Conservation (phyloP, 2,888 invertebrate genomes). For the Agrochola lychnidis region DNA sequence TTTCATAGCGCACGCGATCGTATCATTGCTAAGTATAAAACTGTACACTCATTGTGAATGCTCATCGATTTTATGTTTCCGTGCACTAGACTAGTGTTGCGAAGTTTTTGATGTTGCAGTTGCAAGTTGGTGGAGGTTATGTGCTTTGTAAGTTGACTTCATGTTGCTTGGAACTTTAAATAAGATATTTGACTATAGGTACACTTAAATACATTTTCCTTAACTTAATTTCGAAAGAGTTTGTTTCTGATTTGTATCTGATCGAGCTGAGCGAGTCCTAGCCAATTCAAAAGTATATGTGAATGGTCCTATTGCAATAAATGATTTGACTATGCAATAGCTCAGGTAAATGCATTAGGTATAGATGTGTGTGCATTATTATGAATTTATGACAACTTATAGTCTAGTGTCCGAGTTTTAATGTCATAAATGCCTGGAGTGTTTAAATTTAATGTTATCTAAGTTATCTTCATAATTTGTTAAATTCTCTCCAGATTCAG, state of each 20-base stretch:
- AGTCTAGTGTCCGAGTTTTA: not conserved
- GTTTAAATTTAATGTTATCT: not conserved
- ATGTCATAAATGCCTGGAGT: too few species aligned
- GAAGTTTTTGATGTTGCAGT: constrained; percentile 13
- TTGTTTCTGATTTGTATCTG: not conserved
- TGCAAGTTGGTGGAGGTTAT: not conserved
- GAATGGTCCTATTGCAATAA: not conserved
- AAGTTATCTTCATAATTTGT: not conserved
- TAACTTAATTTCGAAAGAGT: not conserved
- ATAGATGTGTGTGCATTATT: not conserved
- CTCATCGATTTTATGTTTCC: constrained; percentile 60
- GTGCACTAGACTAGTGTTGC: constrained; percentile 20
- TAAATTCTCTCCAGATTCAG: not conserved
- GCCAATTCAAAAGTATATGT: not conserved
- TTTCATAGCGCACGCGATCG: constrained; percentile 70
- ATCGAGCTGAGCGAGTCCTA: not conserved
- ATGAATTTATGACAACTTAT: not conserved
- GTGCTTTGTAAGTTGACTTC: constrained; percentile 1
- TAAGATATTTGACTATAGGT: not conserved
- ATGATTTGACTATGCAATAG: not conserved
- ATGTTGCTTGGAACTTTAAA: not conserved
- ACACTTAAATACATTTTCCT: not conserved
- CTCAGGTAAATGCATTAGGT: not conserved
- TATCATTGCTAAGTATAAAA: constrained; percentile 53
- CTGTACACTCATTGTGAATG: constrained; percentile 49